These are phyloP conservation scores for Elephantulus edwardii DNA, from an alignment of 2,113 vertebrate genomes.

Conservation along the genomic window DNA sequence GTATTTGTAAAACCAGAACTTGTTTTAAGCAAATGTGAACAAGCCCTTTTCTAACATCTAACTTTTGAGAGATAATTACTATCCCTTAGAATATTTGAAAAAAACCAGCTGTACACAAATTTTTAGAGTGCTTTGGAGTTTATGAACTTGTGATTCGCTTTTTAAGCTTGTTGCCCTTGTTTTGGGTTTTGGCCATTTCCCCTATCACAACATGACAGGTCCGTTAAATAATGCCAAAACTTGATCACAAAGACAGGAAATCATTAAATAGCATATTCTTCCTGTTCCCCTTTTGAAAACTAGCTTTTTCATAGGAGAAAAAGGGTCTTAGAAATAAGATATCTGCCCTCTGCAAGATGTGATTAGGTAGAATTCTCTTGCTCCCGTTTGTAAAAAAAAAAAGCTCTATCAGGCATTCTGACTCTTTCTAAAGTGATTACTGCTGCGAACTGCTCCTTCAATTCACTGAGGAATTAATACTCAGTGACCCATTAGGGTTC, in stretches of 20 bases:
- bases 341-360: background rate
- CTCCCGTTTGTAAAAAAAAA: background rate
- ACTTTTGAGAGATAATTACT: background rate
- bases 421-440: constrained; percentile 30
- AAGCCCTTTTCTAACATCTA: background rate
- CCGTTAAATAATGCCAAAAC: constrained; percentile 35
- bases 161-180: background rate
- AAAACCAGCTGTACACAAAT: background rate
- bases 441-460: constrained; percentile 20
- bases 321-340: constrained; percentile 32
- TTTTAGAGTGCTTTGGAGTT: background rate
- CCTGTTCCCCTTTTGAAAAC: background rate
- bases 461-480: constrained; percentile 24
- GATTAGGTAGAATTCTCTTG: constrained; percentile 45
- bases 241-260: constrained; percentile 2
- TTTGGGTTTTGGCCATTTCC: background rate
- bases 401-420: constrained; percentile 27
- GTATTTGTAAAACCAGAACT: background rate
- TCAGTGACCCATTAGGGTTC: constrained; percentile 20
- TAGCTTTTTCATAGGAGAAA: constrained; percentile 47
- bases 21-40: background rate
- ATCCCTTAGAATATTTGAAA: background rate
- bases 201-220: background rate
- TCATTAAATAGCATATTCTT: background rate
- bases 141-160: too few species aligned